Conservation (phyloP, 2,797 vertebrate species). For the Peromyscus attwateri region DNA sequence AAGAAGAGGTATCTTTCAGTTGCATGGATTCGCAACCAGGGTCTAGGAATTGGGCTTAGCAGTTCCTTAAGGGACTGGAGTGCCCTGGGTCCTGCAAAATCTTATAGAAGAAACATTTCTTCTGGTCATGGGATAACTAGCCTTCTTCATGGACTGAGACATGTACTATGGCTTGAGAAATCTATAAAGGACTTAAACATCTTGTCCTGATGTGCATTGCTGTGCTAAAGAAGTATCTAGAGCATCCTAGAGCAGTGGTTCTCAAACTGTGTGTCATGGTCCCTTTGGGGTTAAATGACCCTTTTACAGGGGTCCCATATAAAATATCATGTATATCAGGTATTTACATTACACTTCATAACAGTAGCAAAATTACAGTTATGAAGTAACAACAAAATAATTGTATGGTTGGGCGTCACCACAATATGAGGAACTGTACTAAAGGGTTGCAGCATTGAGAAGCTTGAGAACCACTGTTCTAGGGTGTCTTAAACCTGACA, state of each 20-base stretch:
- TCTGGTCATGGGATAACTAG: constrained; percentile 42
- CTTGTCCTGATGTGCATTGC: not conserved
- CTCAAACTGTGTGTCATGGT: not conserved
- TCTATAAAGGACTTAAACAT: not conserved
- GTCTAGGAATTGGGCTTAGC: constrained; percentile 68
- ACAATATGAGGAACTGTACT: not conserved
- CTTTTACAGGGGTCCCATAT: not conserved
- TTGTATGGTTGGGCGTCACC: no score
- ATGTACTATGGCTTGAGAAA: constrained; percentile 9
- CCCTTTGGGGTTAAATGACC: not conserved
- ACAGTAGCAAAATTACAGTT: not conserved
- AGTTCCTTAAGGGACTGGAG: constrained; percentile 73
- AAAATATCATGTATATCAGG: not conserved
- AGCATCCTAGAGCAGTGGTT: not conserved
- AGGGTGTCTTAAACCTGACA: not conserved
- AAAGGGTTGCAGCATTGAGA: not conserved
- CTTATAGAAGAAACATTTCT: not conserved
- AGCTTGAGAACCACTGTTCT: not conserved
- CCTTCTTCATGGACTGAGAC: not conserved
- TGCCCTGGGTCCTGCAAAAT: constrained; percentile 21
- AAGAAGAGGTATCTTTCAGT: not conserved
- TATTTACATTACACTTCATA: not conserved
- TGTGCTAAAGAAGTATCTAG: not conserved
- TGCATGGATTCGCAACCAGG: not conserved
- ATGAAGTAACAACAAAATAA: not conserved